phyloP scores from a whole-genome alignment of 2,888 invertebrate genomes.

The Sesia apiformis region DNA sequence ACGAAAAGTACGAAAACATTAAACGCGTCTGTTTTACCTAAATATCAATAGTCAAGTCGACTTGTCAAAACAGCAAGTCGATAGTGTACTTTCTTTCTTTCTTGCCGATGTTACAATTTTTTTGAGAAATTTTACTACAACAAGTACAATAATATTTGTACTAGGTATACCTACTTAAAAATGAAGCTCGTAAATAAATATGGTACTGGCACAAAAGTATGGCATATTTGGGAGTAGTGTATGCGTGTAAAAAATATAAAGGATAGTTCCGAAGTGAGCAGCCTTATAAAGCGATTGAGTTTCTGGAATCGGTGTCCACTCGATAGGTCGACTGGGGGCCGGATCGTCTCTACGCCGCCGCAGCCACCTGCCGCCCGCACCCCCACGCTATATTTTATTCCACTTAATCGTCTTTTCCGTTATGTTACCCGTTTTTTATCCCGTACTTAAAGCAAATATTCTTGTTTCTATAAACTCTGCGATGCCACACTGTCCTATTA shows the following conservation, averaged over 20 bases:
- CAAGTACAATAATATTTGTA: no score
- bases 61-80: no score
- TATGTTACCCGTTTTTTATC: slow-evolving; percentile 69
- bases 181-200: no score
- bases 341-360: slow-evolving; percentile 32
- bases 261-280: neutral
- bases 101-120: no score
- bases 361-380: slow-evolving; percentile 71
- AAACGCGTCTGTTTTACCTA: no score
- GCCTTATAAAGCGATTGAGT: neutral
- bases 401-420: slow-evolving; percentile 73
- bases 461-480: slow-evolving; percentile 60
- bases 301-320: neutral
- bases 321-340: no score
- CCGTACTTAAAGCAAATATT: slow-evolving; percentile 69
- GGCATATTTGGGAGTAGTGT: neutral
- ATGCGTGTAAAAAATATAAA: neutral
- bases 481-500: slow-evolving; percentile 61
- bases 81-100: no score
- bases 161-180: no score
- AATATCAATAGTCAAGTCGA: no score
- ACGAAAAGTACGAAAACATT: no score
- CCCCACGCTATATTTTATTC: slow-evolving; percentile 73
- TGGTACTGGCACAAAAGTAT: no score
- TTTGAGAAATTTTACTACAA: no score